phyloP scores from a whole-genome alignment of 2,888 invertebrate genomes.

The Auanema freiburgensis region DNA sequence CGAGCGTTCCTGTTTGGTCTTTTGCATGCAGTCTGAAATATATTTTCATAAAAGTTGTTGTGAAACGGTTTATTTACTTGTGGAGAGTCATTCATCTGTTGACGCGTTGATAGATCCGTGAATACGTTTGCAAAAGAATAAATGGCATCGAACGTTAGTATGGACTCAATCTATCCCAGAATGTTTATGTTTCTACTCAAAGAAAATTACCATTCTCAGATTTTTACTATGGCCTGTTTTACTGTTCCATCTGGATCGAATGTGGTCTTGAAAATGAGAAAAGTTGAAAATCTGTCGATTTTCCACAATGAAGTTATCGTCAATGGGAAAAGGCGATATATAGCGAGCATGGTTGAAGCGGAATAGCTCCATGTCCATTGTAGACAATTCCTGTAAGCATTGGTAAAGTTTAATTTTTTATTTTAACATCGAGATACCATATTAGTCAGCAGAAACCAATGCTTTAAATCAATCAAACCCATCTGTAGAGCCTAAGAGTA shows the following conservation, averaged over 20 bases:
- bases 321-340: conserved; percentile 54
- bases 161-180: conserved; percentile 41
- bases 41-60: conserved; percentile 15
- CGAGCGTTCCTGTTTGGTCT: conserved; percentile 42
- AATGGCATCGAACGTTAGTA: conserved; percentile 52
- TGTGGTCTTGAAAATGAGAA: conserved; percentile 35
- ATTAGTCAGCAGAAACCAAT: conserved; percentile 62
- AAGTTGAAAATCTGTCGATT: conserved; percentile 41
- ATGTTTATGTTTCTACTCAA: background rate
- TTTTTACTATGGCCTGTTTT: conserved; percentile 36
- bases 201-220: conserved; percentile 34
- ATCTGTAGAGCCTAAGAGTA: conserved; percentile 58
- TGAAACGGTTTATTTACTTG: conserved; percentile 4
- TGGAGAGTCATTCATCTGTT: conserved; percentile 27
- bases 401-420: conserved; percentile 8
- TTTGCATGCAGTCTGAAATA: conserved; percentile 46
- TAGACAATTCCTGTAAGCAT: conserved; percentile 48
- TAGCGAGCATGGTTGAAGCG: conserved; percentile 64
- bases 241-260: conserved; percentile 18
- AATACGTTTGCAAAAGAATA: conserved; percentile 45
- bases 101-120: conserved; percentile 29
- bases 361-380: conserved; percentile 62
- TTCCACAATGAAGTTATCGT: conserved; percentile 45
- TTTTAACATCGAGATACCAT: conserved; percentile 35
- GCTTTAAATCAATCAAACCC: conserved; percentile 62